These are phyloP conservation scores for Diadromus collaris DNA, from an alignment of 2,888 invertebrate species.

Conservation along the genomic window DNA sequence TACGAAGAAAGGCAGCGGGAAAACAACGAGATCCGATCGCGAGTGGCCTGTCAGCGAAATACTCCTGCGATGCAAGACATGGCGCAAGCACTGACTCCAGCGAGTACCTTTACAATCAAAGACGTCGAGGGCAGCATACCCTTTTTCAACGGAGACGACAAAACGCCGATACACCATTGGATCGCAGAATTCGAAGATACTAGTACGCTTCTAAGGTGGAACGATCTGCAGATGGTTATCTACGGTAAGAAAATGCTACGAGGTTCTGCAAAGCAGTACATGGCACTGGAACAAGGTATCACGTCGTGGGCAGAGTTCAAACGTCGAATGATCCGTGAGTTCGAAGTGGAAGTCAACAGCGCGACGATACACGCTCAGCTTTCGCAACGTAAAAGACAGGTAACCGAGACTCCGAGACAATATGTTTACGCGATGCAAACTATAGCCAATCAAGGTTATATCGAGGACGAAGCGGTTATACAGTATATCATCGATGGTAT, in stretches of 20 bases:
- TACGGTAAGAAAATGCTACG: conserved; percentile 58
- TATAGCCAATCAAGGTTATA: conserved; percentile 54
- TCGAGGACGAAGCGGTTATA: conserved; percentile 48
- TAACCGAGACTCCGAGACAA: conserved; percentile 48
- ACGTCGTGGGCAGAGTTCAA: conserved; percentile 55
- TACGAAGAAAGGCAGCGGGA: neutral
- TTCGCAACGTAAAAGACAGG: conserved; percentile 32
- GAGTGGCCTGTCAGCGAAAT: no score
- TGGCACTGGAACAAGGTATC: conserved; percentile 43
- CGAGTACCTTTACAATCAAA: conserved; percentile 45
- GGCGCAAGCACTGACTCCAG: no score
- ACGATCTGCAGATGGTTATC: conserved; percentile 57
- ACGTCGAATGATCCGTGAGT: conserved; percentile 49
- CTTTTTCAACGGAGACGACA: conserved; percentile 51
- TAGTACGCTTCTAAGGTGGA: conserved; percentile 53
- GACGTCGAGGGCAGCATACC: conserved; percentile 52
- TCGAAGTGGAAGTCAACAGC: conserved; percentile 52
- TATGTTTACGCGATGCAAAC: conserved; percentile 58
- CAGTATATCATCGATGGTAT: conserved; percentile 57
- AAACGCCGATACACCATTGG: conserved; percentile 47
- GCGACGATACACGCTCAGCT: conserved; percentile 53
- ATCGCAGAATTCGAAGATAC: conserved; percentile 61
- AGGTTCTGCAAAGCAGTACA: conserved; percentile 60
- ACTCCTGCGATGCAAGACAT: no score
- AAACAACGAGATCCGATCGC: no score